These are phyloP conservation scores for Rhinophrynus dorsalis DNA, from an alignment of 2,797 vertebrate species.

Conservation along the genomic window DNA sequence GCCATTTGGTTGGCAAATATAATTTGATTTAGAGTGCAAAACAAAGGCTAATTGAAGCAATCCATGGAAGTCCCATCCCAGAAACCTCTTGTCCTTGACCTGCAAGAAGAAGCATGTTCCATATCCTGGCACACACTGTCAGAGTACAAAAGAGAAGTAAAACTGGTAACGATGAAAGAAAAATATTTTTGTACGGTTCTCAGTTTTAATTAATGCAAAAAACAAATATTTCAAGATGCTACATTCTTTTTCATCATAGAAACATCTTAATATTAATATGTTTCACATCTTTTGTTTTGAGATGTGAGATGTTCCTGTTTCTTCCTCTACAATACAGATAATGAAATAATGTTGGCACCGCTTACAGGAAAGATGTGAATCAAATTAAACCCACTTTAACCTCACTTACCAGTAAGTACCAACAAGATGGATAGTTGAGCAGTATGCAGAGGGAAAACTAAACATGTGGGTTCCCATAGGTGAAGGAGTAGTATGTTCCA, in stretches of 20 bases:
- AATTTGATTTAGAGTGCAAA: constrained; percentile 11
- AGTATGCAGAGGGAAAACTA: too few species aligned
- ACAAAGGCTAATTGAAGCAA: constrained; percentile 27
- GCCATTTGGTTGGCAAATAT: not conserved
- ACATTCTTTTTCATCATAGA: not conserved
- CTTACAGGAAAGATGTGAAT: too few species aligned
- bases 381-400: too few species aligned
- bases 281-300: not conserved
- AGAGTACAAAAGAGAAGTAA: not conserved
- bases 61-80: not conserved
- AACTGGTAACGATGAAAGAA: constrained; percentile 13
- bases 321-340: too few species aligned
- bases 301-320: too few species aligned
- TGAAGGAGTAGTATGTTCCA: too few species aligned
- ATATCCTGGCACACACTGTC: not conserved
- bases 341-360: too few species aligned
- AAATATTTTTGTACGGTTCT: constrained; percentile 25
- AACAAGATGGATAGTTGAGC: too few species aligned
- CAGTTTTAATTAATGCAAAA: constrained; percentile 27
- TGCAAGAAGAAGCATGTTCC: not conserved
- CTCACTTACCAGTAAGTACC: too few species aligned
- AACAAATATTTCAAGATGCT: constrained; percentile 13
- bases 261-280: not conserved
- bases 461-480: too few species aligned
- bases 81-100: constrained; percentile 26